These are phyloP conservation scores for Calvadosia cruxmelitensis DNA, from an alignment of 30 jellyfish, hydroid and myxozoan genomes.

Conservation along the genomic window DNA sequence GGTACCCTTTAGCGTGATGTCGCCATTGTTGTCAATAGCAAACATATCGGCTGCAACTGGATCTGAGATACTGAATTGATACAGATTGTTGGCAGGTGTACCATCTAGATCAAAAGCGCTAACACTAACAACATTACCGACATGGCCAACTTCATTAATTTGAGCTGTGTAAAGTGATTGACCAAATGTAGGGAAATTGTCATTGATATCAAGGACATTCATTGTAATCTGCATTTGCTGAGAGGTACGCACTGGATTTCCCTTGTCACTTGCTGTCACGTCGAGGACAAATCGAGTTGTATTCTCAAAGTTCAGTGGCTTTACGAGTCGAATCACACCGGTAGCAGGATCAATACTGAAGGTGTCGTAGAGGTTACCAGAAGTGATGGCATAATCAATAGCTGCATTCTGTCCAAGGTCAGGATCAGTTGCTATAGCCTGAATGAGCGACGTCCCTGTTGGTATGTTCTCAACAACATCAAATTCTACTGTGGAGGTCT, in stretches of 20 bases:
- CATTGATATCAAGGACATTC: constrained; percentile 53
- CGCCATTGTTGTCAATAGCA: constrained; percentile 53
- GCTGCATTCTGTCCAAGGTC: constrained; percentile 58
- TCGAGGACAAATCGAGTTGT: constrained; percentile 2
- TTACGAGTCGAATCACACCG: constrained; percentile 40
- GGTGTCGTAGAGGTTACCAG: constrained; percentile 34
- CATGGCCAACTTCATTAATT: constrained; percentile 28
- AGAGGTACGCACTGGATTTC: constrained; percentile 7
- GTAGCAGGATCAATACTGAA: constrained; percentile 33
- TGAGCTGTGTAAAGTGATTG: constrained; percentile 30
- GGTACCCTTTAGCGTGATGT: constrained; percentile 27
- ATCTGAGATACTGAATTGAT: constrained; percentile 46
- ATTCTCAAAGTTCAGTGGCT: constrained; percentile 49
- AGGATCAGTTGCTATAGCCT: constrained; percentile 66
- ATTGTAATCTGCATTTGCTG: constrained; percentile 33
- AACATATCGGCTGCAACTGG: constrained; percentile 44
- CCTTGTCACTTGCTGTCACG: constrained; percentile 41
- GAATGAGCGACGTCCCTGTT: constrained; percentile 39
- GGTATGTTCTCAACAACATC: constrained; percentile 60
- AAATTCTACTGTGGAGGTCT: constrained; percentile 14
- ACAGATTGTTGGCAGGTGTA: constrained; percentile 31
- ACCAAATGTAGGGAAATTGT: constrained; percentile 59
- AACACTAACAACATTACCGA: constrained; percentile 32
- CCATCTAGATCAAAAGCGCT: constrained; percentile 66
- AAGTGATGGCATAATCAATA: constrained; percentile 16